phyloP scores from a whole-genome alignment of 2,797 vertebrate species.

The Anas bahamensis region DNA sequence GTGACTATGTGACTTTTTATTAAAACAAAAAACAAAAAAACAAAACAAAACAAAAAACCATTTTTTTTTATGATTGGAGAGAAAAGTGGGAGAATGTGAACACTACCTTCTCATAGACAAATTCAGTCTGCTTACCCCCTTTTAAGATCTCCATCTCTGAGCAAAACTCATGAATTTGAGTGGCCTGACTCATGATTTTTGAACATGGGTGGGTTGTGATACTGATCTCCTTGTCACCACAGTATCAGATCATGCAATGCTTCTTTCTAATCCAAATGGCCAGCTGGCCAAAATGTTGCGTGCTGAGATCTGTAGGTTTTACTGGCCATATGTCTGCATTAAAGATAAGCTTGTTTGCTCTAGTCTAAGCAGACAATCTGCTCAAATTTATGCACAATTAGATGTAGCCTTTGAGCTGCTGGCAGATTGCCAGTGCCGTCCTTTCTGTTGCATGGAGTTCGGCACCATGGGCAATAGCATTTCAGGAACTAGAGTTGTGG shows the following conservation, averaged over 20 bases:
- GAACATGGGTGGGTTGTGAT: background rate
- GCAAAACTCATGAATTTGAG: background rate
- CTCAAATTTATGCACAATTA: constrained; percentile 65
- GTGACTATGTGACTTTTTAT: background rate
- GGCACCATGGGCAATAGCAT: background rate
- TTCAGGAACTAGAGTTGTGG: background rate
- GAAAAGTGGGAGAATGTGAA: background rate
- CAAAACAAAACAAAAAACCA: too few species aligned
- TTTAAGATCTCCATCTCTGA: background rate
- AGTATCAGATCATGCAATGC: constrained; percentile 11
- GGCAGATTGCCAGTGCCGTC: background rate
- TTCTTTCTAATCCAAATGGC: constrained; percentile 42
- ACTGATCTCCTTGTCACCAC: constrained; percentile 13
- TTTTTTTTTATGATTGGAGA: background rate
- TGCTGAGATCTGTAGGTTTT: constrained; percentile 66
- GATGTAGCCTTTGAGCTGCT: constrained; percentile 48
- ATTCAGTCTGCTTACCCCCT: background rate
- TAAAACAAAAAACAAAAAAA: too few species aligned
- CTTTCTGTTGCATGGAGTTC: background rate
- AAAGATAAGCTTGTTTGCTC: constrained; percentile 67
- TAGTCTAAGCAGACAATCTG: constrained; percentile 64
- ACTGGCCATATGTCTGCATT: constrained; percentile 64
- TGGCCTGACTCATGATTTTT: background rate
- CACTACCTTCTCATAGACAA: background rate
- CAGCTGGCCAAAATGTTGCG: constrained; percentile 38